A percentile compares a stretch with the other conserved stretches of the same genome.
Conservation (phyloP, 2,888 invertebrate species). For the Apotomis capreana region DNA sequence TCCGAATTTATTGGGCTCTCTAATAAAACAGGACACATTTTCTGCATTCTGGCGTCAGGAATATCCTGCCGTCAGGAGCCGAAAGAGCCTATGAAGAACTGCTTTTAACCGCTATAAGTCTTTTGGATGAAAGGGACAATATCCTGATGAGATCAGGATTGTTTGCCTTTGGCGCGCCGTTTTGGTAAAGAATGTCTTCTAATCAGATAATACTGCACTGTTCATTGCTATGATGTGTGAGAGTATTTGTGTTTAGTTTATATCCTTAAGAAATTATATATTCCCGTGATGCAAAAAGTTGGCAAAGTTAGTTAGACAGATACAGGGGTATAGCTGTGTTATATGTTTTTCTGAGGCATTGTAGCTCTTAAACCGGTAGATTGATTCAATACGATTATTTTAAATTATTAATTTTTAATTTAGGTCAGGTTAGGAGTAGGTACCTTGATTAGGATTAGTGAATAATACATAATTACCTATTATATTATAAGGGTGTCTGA, state of each 20-base stretch:
- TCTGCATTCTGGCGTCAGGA: constrained; percentile 65
- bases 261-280: no score
- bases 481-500: no score
- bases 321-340: no score
- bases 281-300: no score
- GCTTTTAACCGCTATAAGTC: not conserved
- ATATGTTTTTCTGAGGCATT: no score
- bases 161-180: constrained; percentile 32
- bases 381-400: no score
- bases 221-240: not conserved
- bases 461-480: no score
- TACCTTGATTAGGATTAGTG: no score
- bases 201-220: constrained; percentile 24
- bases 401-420: no score
- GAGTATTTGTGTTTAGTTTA: not conserved
- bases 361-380: no score
- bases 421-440: no score
- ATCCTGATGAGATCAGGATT: constrained; percentile 14
- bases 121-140: constrained; percentile 2
- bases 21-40: constrained; percentile 78
- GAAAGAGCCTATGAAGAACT: constrained; percentile 48
- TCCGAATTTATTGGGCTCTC: constrained; percentile 73
- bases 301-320: no score
- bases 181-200: constrained; percentile 29
- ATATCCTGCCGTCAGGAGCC: constrained; percentile 48